These are phyloP conservation scores for Momotus momota DNA, from an alignment of 2,797 vertebrate species.

Conservation along the genomic window DNA sequence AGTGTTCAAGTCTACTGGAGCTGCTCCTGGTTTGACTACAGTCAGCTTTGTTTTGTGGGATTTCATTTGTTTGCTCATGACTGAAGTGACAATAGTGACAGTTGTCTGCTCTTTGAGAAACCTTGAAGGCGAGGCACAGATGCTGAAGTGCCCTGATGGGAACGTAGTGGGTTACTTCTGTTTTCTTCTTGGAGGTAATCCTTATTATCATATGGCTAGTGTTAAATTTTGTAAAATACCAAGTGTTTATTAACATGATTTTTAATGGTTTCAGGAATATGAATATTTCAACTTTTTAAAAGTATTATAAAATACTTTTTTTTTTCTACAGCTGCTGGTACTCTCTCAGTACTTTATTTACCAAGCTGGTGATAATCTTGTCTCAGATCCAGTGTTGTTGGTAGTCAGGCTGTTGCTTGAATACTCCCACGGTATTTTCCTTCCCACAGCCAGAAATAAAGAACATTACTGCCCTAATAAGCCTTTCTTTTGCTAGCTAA, in stretches of 20 bases:
- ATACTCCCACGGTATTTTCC: constrained; percentile 34
- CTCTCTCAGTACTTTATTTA: not conserved
- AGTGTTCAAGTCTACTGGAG: not conserved
- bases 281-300: not conserved
- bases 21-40: not conserved
- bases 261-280: not conserved
- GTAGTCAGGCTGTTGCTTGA: constrained; percentile 15
- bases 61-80: not conserved
- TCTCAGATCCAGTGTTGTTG: not conserved
- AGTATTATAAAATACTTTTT: not conserved
- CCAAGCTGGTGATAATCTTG: not conserved
- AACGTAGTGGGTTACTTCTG: not conserved
- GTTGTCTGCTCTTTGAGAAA: not conserved
- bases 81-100: not conserved
- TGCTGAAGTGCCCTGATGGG: not conserved
- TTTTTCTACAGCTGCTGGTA: not conserved
- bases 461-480: not conserved
- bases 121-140: not conserved
- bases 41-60: not conserved
- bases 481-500: constrained; percentile 30
- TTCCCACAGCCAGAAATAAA: constrained; percentile 36
- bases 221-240: not conserved
- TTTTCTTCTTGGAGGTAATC: not conserved
- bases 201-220: accelerated
- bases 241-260: not conserved